These are phyloP conservation scores for Drosophila mimica DNA, from an alignment of 2,888 invertebrate species.

Conservation along the genomic window DNA sequence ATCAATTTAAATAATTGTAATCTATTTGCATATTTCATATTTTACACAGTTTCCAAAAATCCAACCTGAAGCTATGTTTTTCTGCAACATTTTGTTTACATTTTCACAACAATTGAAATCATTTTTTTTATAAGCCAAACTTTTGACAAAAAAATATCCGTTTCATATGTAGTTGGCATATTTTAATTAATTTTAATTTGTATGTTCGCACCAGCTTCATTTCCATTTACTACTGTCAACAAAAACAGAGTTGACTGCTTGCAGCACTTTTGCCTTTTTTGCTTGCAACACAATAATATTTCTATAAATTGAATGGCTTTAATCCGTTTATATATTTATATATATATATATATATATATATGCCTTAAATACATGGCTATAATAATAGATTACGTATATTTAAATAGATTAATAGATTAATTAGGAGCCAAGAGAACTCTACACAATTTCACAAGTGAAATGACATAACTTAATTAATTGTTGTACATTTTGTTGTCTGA, in stretches of 20 bases:
- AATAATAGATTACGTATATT: background rate
- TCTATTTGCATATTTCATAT: background rate
- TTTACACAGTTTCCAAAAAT: background rate
- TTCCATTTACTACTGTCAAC: slow-evolving; percentile 49
- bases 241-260: slow-evolving; percentile 8
- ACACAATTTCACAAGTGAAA: slow-evolving; percentile 12
- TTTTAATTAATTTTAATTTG: slow-evolving; percentile 38
- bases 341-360: background rate
- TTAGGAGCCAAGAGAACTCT: background rate
- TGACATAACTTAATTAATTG: slow-evolving; percentile 29
- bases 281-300: slow-evolving; percentile 20
- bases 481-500: slow-evolving; percentile 7
- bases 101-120: background rate
- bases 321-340: background rate
- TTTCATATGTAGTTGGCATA: slow-evolving; percentile 12
- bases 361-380: background rate
- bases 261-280: slow-evolving; percentile 12
- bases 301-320: background rate
- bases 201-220: slow-evolving; percentile 16
- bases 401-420: slow-evolving; percentile 1
- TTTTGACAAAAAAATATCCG: slow-evolving; percentile 5
- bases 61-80: background rate
- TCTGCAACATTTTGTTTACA: background rate
- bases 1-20: background rate
- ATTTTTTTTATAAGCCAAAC: background rate